Evolutionary conservation across 2,113 vertebrate genomes (phyloP), one percentile per base, ranked within the genome.

Genomic region (Ptyas mucosa): DNA sequence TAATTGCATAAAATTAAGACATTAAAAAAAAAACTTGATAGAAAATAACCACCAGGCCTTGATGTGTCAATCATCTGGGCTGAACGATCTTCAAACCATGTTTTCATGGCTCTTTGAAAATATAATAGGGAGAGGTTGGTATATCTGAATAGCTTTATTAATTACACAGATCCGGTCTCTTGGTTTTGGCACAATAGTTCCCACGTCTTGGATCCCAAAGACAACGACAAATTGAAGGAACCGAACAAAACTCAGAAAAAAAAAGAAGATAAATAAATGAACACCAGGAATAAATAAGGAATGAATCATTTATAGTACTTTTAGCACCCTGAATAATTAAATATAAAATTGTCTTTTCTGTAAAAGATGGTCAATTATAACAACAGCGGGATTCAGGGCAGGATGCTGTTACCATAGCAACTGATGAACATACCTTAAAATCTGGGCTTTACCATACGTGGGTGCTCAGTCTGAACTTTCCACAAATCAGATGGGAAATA

Each of bases 271-370:
- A n/a, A 53, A 61, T 49, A 52, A 49, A 88, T 88, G 43, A 91
- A 88, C 87, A 49, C n/a, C 51, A 69, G 52, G 55, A 55, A 88
- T 93, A 91, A 93, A 88, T 91, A 52, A 18, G 34, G 26, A 81
- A 64, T 93, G 53, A 90, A 87, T 90, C 89, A 93, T 64, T 85
- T 57, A 81, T 93, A 61, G 20, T 81, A 57, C 85, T 93, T 93
- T 81, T 58, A 57, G 43, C 49, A 81, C 61, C 61, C 90, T 91
- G 89, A 90, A 57, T 91, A 93, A 93, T 93, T 93, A 93, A 91
- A 81, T 88, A 91, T n/a, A 64, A 88, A 34, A 49, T 53, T 81
- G 58, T 49, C 51, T 75, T 88, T 91, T 88, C 55, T 91, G 57
- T 91, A 81, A 93, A 93, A 75, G 89, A 93, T 93, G 57, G 81